Conservation (phyloP, 2,888 invertebrate species). For the Subacronicta megacephala region DNA sequence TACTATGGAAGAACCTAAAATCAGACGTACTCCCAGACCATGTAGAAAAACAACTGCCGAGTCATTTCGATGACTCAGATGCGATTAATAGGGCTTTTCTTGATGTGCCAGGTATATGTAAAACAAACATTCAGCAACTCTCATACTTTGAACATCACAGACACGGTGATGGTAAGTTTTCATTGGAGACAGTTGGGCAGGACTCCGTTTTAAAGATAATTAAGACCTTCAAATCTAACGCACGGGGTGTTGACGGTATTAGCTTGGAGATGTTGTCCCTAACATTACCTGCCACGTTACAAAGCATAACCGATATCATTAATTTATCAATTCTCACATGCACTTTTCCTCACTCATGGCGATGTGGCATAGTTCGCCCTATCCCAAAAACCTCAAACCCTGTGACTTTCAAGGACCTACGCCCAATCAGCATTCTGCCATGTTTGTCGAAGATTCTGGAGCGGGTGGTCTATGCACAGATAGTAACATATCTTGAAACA, state of each 20-base stretch:
- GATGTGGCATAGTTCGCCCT: not conserved
- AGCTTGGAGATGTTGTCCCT: not conserved
- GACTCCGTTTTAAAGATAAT: not conserved
- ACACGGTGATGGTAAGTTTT: not conserved
- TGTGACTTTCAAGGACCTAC: conserved; percentile 6
- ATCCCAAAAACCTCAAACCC: conserved; percentile 7
- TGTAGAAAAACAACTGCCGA: not conserved
- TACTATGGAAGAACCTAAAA: not conserved
- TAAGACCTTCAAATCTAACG: not conserved
- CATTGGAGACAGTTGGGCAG: not conserved
- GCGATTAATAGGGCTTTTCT: not conserved
- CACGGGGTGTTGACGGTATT: not conserved
- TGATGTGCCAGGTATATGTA: not conserved
- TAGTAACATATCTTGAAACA: conserved; percentile 14
- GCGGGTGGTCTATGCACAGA: conserved; percentile 18
- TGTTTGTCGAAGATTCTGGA: conserved; percentile 27
- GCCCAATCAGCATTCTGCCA: conserved; percentile 38
- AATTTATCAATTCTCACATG: not conserved
- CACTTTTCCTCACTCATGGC: not conserved
- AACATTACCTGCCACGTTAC: not conserved
- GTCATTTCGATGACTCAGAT: not conserved
- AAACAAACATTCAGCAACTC: not conserved
- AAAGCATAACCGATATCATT: not conserved
- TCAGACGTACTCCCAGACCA: not conserved
- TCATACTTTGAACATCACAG: conserved; percentile 1